Evolutionary conservation across 2,113 vertebrate species (phyloP).

Genomic region (Acanthochromis polyacanthus): DNA sequence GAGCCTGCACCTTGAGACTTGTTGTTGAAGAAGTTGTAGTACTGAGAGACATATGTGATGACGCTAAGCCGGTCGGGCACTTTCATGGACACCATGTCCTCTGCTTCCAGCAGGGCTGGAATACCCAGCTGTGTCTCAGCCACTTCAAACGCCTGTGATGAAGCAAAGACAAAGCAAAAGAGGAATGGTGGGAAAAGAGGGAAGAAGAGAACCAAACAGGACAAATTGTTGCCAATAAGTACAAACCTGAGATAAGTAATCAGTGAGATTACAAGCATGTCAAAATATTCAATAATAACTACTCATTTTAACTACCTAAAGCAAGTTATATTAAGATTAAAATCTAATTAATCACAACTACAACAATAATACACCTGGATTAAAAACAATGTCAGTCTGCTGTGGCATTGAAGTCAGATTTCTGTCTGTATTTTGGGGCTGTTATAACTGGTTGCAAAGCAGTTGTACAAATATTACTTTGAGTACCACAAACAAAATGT

Average conservation of each 20-base stretch:
- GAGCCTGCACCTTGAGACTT: constrained; percentile 75
- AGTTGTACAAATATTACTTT: too few species aligned
- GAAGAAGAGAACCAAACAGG: not conserved
- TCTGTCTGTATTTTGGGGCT: not conserved
- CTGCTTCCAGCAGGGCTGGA: constrained; percentile 94
- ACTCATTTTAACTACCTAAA: not conserved
- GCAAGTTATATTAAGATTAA: not conserved
- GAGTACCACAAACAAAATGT: too few species aligned
- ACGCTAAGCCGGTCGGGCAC: constrained; percentile 96
- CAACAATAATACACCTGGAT: not conserved
- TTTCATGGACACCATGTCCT: constrained; percentile 97
- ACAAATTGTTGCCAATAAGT: not conserved
- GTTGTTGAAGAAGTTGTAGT: constrained; percentile 95
- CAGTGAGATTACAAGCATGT: not conserved
- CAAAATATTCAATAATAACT: not conserved
- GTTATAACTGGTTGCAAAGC: too few species aligned
- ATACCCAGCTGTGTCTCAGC: constrained; percentile 95
- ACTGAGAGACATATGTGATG: constrained; percentile 98
- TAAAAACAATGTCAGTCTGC: not conserved
- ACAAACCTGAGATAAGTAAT: not conserved
- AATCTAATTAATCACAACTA: not conserved
- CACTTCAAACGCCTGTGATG: constrained; percentile 92
- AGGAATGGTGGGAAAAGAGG: not conserved
- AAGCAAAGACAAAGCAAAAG: not conserved
- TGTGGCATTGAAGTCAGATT: not conserved